Evolutionary conservation across 2,797 vertebrate species (phyloP).

Genomic region (Notoglanidium macrostoma): DNA sequence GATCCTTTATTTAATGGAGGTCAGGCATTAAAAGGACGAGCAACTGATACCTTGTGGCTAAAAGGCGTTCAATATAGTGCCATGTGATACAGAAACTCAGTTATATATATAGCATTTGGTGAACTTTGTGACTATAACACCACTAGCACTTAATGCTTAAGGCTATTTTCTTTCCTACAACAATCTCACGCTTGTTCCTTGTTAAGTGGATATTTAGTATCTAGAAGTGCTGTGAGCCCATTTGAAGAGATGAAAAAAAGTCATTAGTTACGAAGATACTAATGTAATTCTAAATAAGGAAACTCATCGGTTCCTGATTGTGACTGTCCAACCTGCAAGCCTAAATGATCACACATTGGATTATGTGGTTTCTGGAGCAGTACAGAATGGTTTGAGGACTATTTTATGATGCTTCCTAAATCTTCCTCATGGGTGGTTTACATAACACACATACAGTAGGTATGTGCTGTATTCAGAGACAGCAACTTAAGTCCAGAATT

Average conservation of each 20-base stretch:
- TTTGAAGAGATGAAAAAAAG: neutral
- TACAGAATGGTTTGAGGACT: neutral
- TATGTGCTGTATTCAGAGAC: neutral
- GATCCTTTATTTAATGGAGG: neutral
- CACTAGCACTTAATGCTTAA: neutral
- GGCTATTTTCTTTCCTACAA: neutral
- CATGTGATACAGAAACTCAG: neutral
- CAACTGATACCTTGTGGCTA: neutral
- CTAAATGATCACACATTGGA: neutral
- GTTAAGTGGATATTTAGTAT: neutral
- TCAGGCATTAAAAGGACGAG: neutral
- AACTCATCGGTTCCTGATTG: neutral
- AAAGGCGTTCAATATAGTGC: neutral
- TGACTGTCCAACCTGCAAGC: neutral
- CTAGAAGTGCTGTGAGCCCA: neutral
- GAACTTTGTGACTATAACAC: neutral
- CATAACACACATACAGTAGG: neutral
- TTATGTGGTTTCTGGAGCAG: neutral
- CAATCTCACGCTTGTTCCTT: neutral
- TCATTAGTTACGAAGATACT: neutral
- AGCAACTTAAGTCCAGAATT: neutral
- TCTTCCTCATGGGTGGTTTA: neutral
- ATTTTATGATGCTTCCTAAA: neutral
- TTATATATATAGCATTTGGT: neutral
- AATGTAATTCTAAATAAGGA: neutral